These are phyloP conservation scores for Melanotaenia trifasciata DNA, from an alignment of 2,797 vertebrate genomes.

Conservation along the genomic window DNA sequence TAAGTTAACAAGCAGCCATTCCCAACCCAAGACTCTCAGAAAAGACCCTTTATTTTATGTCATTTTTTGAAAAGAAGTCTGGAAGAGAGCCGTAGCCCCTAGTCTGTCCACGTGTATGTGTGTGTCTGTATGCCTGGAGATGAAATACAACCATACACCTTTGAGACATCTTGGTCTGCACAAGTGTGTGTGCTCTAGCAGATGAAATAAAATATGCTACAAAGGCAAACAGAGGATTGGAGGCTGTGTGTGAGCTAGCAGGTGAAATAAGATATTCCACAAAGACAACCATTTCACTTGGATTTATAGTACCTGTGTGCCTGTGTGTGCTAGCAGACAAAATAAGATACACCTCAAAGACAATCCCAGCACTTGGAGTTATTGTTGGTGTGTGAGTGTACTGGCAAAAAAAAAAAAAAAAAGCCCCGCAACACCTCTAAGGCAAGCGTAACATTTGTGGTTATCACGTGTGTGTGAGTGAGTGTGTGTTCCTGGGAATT, in stretches of 20 bases:
- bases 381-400: slow-evolving; percentile 30
- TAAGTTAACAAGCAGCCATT: slow-evolving; percentile 32
- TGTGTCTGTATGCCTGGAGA: slow-evolving; percentile 14
- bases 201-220: slow-evolving; percentile 55
- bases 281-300: slow-evolving; percentile 56
- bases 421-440: slow-evolving; percentile 53
- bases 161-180: slow-evolving; percentile 32
- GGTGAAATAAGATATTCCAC: slow-evolving; percentile 65
- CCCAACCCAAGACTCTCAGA: slow-evolving; percentile 27
- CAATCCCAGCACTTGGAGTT: slow-evolving; percentile 34
- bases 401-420: slow-evolving; percentile 18
- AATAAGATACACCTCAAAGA: slow-evolving; percentile 55
- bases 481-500: slow-evolving; percentile 33
- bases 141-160: slow-evolving; percentile 49
- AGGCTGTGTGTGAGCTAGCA: slow-evolving; percentile 44
- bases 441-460: slow-evolving; percentile 27
- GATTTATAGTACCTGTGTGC: slow-evolving; percentile 50
- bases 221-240: slow-evolving; percentile 50
- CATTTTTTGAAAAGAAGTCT: slow-evolving; percentile 29
- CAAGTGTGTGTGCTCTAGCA: slow-evolving; percentile 13
- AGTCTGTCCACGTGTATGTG: slow-evolving; percentile 7
- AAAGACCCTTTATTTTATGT: slow-evolving; percentile 25
- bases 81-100: slow-evolving; percentile 28
- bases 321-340: slow-evolving; percentile 30
- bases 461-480: slow-evolving; percentile 13